Conservation (phyloP, 1,140 invertebrate genomes). For the Cherax quadricarinatus region DNA sequence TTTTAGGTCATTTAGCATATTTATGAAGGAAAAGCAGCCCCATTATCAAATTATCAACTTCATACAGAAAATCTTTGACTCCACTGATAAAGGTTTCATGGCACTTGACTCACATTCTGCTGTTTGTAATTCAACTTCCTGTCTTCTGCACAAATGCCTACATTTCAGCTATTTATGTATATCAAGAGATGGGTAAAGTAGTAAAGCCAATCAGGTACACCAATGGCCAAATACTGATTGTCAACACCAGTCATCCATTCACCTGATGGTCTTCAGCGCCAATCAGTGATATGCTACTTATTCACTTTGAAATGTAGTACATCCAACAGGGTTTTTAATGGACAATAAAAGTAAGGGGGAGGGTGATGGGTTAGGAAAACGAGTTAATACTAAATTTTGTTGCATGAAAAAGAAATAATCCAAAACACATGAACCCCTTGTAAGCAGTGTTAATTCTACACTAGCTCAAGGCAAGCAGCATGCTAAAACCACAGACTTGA, state of each 20-base stretch:
- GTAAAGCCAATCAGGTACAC: not conserved
- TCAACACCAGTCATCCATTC: not conserved
- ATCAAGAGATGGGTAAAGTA: not conserved
- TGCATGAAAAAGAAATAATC: not conserved
- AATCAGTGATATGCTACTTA: not conserved
- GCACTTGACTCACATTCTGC: constrained; percentile 16
- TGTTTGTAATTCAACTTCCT: constrained; percentile 46
- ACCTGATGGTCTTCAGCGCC: not conserved
- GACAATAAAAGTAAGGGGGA: not conserved
- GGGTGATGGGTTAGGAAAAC: not conserved
- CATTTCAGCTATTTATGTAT: not conserved
- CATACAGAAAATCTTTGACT: not conserved
- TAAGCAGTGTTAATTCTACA: constrained; percentile 58
- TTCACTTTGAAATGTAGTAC: not conserved
- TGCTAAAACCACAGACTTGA: constrained; percentile 34
- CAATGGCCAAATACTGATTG: not conserved
- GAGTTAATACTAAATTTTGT: not conserved
- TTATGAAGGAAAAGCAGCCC: not conserved
- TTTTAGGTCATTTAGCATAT: not conserved
- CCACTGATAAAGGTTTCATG: not conserved
- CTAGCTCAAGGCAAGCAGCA: constrained; percentile 51
- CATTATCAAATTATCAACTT: not conserved
- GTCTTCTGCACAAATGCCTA: not conserved
- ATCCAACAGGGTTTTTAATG: not conserved
- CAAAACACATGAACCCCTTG: constrained; percentile 23